Percentiles rank a stretch among this genome's conserved stretches.
These are phyloP conservation scores for Rhagonycha fulva DNA, from an alignment of 2,888 invertebrate species.

Conservation along the genomic window DNA sequence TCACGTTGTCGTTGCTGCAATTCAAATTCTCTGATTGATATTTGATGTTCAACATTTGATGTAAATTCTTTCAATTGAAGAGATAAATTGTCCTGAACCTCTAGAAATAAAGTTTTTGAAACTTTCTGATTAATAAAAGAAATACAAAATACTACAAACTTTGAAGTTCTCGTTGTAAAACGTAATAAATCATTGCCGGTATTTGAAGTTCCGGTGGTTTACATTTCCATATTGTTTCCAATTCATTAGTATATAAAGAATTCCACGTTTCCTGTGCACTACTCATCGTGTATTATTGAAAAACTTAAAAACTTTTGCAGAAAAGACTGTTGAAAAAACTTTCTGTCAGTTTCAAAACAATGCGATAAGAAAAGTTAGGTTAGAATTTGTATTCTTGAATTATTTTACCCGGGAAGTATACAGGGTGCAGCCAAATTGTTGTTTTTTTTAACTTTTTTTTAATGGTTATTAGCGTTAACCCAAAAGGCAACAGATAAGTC, in stretches of 20 bases:
- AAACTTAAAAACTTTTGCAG: not conserved
- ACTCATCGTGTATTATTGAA: not conserved
- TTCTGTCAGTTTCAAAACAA: not conserved
- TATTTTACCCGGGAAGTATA: not conserved
- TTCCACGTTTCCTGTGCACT: conserved; percentile 9
- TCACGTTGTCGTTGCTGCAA: no score
- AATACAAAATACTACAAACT: conserved; percentile 1
- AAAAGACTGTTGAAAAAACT: not conserved
- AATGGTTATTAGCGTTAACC: no score
- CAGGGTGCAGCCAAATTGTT: no score
- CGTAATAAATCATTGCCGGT: conserved; percentile 4
- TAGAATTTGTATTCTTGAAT: not conserved
- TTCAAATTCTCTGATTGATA: not conserved
- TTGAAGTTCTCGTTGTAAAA: conserved; percentile 11
- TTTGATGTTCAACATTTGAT: not conserved
- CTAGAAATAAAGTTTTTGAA: not conserved
- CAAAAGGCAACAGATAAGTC: no score
- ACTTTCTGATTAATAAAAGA: not conserved
- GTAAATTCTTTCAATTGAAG: not conserved
- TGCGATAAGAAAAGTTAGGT: not conserved
- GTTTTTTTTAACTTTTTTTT: no score
- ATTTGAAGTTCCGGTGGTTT: conserved; percentile 7
- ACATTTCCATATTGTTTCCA: conserved; percentile 6
- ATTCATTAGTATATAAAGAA: conserved; percentile 11
- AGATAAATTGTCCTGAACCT: not conserved